Conservation (phyloP, 1,140 invertebrate species). For the Eufriesea mexicana region DNA sequence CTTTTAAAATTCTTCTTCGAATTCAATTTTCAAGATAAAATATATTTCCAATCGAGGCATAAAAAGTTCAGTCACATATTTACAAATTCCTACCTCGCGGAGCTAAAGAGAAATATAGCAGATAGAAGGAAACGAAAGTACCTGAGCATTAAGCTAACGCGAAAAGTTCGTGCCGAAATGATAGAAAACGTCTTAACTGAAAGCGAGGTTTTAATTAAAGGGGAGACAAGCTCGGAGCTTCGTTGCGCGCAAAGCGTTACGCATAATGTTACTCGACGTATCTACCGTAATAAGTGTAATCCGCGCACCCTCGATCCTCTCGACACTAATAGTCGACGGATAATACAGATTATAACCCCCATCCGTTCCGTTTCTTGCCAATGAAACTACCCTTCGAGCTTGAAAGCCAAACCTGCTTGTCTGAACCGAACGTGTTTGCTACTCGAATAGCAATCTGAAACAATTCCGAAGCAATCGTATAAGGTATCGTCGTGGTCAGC, state of each 20-base stretch:
- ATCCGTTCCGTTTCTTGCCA: slow-evolving; percentile 48
- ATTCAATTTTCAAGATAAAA: no score
- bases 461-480: slow-evolving; percentile 76
- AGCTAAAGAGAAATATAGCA: no score
- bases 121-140: not conserved
- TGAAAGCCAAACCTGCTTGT: slow-evolving; percentile 53
- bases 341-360: slow-evolving; percentile 79
- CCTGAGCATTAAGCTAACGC: no score
- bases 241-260: slow-evolving; percentile 62
- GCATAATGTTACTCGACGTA: slow-evolving; percentile 76
- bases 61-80: no score
- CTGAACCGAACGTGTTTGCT: slow-evolving; percentile 73
- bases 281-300: slow-evolving; percentile 77
- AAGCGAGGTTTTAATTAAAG: slow-evolving; percentile 59
- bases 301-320: slow-evolving; percentile 75
- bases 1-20: no score
- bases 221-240: slow-evolving; percentile 32
- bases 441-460: slow-evolving; percentile 77
- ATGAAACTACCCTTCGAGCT: slow-evolving; percentile 56
- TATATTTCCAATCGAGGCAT: no score
- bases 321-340: slow-evolving; percentile 79
- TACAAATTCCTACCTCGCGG: no score
- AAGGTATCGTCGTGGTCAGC: slow-evolving; percentile 73
- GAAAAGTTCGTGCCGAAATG: no score
- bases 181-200: not conserved